Percentiles rank a stretch among this genome's conserved stretches.
phyloP scores from a whole-genome alignment of 1,140 invertebrate species.

The Drosophila grimshawi region DNA sequence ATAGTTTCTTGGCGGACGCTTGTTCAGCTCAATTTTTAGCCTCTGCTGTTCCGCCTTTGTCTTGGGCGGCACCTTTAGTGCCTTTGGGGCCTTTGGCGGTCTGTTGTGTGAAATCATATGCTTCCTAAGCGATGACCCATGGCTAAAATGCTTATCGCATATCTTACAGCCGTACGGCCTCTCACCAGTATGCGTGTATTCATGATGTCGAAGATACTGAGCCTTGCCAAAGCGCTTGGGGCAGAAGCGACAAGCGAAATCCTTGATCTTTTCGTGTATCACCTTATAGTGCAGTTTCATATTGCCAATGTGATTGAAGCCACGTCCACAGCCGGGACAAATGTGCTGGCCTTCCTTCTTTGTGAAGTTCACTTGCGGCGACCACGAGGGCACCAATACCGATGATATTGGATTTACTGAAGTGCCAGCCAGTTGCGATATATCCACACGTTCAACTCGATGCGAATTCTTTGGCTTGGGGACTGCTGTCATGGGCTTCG shows the following conservation, averaged over 20 bases:
- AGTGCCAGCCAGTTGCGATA: conserved; percentile 75
- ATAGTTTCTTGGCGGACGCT: conserved; percentile 51
- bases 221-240: conserved; percentile 77
- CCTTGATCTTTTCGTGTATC: conserved; percentile 78
- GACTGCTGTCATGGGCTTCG: neutral
- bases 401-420: conserved; percentile 77
- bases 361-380: conserved; percentile 75
- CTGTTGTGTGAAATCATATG: conserved; percentile 75
- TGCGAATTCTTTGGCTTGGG: conserved; percentile 42
- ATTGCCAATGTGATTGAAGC: conserved; percentile 78
- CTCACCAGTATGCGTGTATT: conserved; percentile 84
- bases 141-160: conserved; percentile 76
- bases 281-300: conserved; percentile 79
- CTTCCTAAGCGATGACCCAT: conserved; percentile 69
- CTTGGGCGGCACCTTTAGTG: conserved; percentile 24
- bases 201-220: conserved; percentile 78
- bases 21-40: conserved; percentile 14
- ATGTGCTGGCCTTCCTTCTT: conserved; percentile 80
- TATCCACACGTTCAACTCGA: conserved; percentile 78
- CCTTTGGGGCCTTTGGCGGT: conserved; percentile 41
- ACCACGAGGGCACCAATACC: conserved; percentile 76
- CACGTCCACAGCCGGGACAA: conserved; percentile 74
- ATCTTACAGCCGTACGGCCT: conserved; percentile 71
- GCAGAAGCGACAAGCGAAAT: conserved; percentile 78
- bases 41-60: neutral